Conservation (phyloP, 2,888 invertebrate species). For the Mactromeris polynyma region DNA sequence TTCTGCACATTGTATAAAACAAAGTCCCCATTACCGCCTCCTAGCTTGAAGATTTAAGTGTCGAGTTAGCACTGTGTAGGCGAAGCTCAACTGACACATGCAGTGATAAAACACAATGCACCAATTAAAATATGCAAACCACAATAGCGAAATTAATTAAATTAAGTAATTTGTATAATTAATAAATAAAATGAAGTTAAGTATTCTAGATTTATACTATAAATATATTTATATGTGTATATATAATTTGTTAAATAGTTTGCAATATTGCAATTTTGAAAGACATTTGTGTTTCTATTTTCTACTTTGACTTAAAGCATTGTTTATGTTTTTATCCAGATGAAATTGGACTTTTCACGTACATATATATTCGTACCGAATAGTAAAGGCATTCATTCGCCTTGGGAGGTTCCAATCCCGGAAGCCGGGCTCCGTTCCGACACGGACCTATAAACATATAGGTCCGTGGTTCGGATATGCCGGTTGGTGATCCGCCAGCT, state of each 20-base stretch:
- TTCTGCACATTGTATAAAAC: no score
- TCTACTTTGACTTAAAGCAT: neutral
- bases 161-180: neutral
- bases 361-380: no score
- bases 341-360: no score
- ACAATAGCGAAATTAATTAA: neutral
- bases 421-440: no score
- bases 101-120: neutral
- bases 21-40: no score
- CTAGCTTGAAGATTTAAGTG: no score
- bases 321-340: no score
- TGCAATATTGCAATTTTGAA: neutral
- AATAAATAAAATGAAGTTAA: neutral
- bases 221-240: neutral
- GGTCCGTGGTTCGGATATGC: no score
- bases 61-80: neutral
- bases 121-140: neutral
- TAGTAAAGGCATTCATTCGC: no score
- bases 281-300: neutral
- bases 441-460: no score
- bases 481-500: no score
- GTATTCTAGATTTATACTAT: neutral
- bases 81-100: neutral
- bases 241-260: neutral
- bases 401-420: no score